Percentiles rank a stretch among this genome's conserved stretches.
Conservation (phyloP, 2,113 vertebrate genomes). For the Pteropus alecto region DNA sequence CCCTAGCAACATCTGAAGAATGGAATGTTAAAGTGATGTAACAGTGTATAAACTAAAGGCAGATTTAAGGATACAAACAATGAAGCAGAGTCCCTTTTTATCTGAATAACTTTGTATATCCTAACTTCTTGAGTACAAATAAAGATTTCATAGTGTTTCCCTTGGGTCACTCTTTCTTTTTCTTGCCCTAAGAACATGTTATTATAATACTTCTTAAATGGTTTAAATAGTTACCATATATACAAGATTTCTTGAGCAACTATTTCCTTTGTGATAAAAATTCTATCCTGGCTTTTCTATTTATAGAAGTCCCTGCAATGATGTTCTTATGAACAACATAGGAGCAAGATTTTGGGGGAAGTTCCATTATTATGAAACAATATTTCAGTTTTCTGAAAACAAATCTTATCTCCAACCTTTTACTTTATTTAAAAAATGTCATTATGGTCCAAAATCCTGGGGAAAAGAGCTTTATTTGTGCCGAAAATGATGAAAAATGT, state of each 20-base stretch:
- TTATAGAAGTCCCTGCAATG: background rate
- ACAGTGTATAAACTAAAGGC: background rate
- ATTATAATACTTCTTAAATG: background rate
- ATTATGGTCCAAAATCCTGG: background rate
- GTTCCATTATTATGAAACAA: background rate
- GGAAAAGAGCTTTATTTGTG: background rate
- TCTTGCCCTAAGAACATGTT: background rate
- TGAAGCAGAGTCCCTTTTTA: background rate
- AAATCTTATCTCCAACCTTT: background rate
- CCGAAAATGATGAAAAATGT: background rate
- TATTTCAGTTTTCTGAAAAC: constrained; percentile 21
- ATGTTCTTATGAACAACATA: background rate
- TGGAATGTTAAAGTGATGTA: background rate
- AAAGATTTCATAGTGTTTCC: background rate
- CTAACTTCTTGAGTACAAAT: background rate
- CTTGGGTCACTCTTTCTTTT: background rate
- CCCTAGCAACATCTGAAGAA: background rate
- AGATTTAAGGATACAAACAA: background rate
- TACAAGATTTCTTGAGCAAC: background rate
- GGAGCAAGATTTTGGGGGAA: background rate
- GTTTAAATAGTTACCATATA: background rate
- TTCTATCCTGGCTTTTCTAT: background rate
- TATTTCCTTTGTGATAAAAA: background rate
- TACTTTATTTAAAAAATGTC: background rate
- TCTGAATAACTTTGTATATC: background rate